A percentile compares a stretch with the other conserved stretches of the same genome.
These are phyloP conservation scores for Falcunculus frontatus DNA, from an alignment of 2,113 vertebrate genomes.

Conservation along the genomic window DNA sequence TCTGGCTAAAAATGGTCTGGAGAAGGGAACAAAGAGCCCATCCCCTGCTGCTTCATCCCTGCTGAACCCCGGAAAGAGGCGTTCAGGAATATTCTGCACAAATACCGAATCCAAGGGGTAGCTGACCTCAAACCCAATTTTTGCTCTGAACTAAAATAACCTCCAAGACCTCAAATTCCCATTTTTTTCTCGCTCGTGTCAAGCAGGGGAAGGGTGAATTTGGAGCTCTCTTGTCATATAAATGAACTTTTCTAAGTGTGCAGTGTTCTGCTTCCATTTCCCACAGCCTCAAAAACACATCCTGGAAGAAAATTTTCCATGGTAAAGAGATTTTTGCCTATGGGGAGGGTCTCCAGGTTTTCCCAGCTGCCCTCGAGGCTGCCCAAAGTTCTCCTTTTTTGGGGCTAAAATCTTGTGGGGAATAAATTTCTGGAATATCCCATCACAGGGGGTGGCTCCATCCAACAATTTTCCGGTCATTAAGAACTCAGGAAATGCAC, in stretches of 20 bases:
- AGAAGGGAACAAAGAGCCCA: background rate
- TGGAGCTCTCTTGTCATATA: background rate
- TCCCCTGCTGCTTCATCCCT: background rate
- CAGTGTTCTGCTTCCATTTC: background rate
- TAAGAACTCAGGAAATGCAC: conserved; percentile 23
- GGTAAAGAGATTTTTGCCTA: background rate
- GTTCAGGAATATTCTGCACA: background rate
- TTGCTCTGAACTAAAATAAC: background rate
- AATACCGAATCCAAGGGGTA: background rate
- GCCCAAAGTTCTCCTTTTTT: background rate
- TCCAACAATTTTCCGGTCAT: conserved; percentile 61
- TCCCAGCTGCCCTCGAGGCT: background rate
- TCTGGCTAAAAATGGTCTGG: background rate
- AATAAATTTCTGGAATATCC: conserved; percentile 40
- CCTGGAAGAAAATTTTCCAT: background rate
- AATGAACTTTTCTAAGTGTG: background rate
- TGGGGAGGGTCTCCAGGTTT: background rate
- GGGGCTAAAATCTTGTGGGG: background rate
- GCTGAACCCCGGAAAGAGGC: background rate
- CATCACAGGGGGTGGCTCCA: conserved; percentile 47
- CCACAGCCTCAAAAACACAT: background rate
- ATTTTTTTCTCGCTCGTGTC: background rate
- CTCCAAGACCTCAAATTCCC: background rate
- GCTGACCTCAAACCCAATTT: background rate
- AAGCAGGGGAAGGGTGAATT: background rate